Conservation (phyloP, 2,113 vertebrate genomes). For the Vulpes vulpes region DNA sequence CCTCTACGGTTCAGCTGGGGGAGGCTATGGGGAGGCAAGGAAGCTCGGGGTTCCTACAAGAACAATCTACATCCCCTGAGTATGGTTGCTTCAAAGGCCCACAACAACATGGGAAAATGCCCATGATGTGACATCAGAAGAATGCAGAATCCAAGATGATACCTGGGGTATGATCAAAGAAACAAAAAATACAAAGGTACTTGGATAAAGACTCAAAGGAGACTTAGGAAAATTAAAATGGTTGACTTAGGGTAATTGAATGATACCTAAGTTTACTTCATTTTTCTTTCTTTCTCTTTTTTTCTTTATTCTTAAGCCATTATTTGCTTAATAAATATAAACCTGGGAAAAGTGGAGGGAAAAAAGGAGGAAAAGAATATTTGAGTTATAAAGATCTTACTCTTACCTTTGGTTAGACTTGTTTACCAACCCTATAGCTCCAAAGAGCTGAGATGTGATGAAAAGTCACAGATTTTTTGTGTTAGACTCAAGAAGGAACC, state of each 20-base stretch:
- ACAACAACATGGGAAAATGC: not conserved
- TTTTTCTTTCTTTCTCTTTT: not conserved
- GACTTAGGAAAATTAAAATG: not conserved
- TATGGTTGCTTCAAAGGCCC: not conserved
- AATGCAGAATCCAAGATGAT: not conserved
- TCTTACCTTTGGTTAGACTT: not conserved
- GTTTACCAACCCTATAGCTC: not conserved
- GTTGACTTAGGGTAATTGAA: not conserved
- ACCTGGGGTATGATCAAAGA: not conserved
- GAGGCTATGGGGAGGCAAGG: not conserved
- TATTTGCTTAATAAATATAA: conserved; percentile 38
- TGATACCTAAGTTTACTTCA: not conserved
- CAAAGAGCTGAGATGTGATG: not conserved
- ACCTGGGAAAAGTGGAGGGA: not conserved
- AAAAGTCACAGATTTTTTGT: not conserved
- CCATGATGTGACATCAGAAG: not conserved
- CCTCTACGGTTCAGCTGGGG: not conserved
- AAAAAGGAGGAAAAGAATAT: not conserved
- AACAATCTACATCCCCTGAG: not conserved
- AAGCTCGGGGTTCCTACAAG: not conserved
- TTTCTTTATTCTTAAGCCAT: not conserved
- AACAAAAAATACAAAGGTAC: not conserved
- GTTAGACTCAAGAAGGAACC: not conserved
- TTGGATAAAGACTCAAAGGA: not conserved
- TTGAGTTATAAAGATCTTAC: not conserved